A percentile compares a stretch with the other conserved stretches of the same genome.
Evolutionary conservation across 1,140 invertebrate genomes (phyloP).

Genomic region (Aplysia californica): DNA sequence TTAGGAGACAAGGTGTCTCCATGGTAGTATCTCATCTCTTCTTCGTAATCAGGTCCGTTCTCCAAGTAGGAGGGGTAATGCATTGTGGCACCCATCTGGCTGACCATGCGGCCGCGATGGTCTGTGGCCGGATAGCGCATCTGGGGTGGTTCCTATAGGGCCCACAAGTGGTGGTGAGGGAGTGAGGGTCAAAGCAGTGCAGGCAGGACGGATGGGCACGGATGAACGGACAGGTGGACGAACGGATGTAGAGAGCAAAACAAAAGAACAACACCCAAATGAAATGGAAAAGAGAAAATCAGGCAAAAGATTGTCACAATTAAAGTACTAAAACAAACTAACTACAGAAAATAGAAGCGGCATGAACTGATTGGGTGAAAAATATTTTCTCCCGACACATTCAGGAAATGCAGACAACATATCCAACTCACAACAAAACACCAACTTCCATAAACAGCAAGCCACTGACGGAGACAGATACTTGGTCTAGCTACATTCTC

Average conservation of each 20-base stretch:
- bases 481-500: no score
- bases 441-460: no score
- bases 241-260: no score
- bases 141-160: background rate
- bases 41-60: slow-evolving; percentile 59
- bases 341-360: background rate
- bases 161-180: background rate
- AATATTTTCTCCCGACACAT: no score
- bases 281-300: background rate
- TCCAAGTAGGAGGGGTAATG: slow-evolving; percentile 62
- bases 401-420: no score
- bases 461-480: no score
- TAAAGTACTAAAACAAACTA: background rate
- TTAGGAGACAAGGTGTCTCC: slow-evolving; percentile 60
- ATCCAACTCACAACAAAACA: no score
- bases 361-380: no score
- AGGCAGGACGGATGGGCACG: no score
- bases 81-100: slow-evolving; percentile 54
- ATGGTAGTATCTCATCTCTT: slow-evolving; percentile 62
- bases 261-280: no score
- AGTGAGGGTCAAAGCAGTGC: no score
- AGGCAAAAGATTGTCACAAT: background rate
- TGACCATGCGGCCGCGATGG: slow-evolving; percentile 45
- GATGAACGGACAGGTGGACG: no score
- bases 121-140: slow-evolving; percentile 39